Percentiles rank a stretch among this genome's conserved stretches.
phyloP scores from a whole-genome alignment of 30 jellyfish, hydroid and myxozoan genomes.

The Cassiopea xamachana region DNA sequence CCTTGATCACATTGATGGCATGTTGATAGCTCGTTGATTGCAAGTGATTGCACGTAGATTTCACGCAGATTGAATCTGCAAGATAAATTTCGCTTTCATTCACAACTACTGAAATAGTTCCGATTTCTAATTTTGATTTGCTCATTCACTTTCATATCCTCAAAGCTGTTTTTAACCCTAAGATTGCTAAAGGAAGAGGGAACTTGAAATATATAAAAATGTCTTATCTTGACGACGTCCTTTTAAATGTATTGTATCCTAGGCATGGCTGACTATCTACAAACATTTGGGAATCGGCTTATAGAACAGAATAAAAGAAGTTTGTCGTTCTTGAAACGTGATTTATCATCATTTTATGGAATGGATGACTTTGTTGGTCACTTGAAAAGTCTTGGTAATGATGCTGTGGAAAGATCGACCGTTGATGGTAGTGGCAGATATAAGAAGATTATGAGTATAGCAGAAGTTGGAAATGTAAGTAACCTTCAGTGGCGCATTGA shows the following conservation, averaged over 20 bases:
- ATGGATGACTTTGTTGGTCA: not conserved
- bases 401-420: not conserved
- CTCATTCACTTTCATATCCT: too few relatives aligned
- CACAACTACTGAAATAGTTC: too few relatives aligned
- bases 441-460: not conserved
- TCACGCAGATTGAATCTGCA: too few relatives aligned
- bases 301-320: not conserved
- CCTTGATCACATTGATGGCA: too few relatives aligned
- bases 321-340: not conserved
- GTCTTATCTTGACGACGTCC: not conserved
- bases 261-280: not conserved
- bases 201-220: not conserved
- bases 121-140: too few relatives aligned
- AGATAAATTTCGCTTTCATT: too few relatives aligned
- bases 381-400: not conserved
- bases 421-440: not conserved
- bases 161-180: too few relatives aligned
- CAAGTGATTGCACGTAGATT: too few relatives aligned
- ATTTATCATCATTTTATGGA: not conserved
- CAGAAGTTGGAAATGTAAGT: not conserved
- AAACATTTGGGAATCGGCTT: not conserved
- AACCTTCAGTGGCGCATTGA: too few relatives aligned
- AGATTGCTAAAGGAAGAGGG: not conserved
- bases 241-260: not conserved
- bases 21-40: too few relatives aligned